phyloP scores from a whole-genome alignment of 2,113 vertebrate species.

The Tor tambroides region DNA sequence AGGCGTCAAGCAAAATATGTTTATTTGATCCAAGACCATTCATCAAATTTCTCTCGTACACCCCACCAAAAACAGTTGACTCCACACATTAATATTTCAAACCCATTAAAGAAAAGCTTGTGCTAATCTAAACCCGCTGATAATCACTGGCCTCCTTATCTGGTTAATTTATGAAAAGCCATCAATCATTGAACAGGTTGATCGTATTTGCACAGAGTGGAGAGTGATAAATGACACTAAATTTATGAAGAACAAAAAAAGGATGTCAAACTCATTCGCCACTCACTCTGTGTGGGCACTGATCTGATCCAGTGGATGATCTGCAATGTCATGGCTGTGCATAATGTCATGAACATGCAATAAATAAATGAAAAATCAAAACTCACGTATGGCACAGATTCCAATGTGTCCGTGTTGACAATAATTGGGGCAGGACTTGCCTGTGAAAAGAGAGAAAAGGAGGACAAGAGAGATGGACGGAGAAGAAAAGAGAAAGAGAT shows the following conservation, averaged over 20 bases:
- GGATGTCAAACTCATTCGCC: not conserved
- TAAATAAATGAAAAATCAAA: constrained; percentile 40
- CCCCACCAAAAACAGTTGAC: not conserved
- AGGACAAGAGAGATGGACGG: constrained; percentile 17
- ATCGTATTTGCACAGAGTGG: not conserved
- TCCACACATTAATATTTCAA: constrained; percentile 21
- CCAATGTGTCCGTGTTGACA: constrained; percentile 96
- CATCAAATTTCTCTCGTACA: constrained; percentile 17
- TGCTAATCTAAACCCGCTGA: constrained; percentile 29
- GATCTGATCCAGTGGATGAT: not conserved
- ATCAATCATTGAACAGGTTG: constrained; percentile 35
- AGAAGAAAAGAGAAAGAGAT: constrained; percentile 52
- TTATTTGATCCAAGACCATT: not conserved
- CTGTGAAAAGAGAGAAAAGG: constrained; percentile 69
- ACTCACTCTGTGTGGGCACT: not conserved
- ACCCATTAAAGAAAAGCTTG: not conserved
- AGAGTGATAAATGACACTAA: constrained; percentile 24
- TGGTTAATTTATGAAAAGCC: constrained; percentile 57
- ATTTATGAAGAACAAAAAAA: not conserved
- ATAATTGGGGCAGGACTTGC: constrained; percentile 95
- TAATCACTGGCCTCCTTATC: constrained; percentile 29
- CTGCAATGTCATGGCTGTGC: not conserved
- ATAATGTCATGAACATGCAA: not conserved
- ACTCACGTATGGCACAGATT: constrained; percentile 96
- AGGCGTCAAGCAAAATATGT: too few species aligned